phyloP scores from a whole-genome alignment of 2,113 vertebrate species.

The Cyphomyrus discorhynchus region DNA sequence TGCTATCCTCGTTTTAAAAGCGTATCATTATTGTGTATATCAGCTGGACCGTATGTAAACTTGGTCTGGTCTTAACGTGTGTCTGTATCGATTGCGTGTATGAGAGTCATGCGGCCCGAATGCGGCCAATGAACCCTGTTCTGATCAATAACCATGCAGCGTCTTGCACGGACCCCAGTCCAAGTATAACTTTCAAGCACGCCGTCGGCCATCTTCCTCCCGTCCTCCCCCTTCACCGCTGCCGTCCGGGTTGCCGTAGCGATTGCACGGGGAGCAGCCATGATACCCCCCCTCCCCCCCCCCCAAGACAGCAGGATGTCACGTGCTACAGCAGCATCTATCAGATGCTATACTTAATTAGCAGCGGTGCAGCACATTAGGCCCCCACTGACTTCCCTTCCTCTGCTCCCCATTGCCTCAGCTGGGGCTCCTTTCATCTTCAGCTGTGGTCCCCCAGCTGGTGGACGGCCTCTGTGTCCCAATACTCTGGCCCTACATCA shows the following conservation, averaged over 20 bases:
- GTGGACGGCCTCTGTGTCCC: background rate
- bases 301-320: slow-evolving; percentile 30
- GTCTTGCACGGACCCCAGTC: background rate
- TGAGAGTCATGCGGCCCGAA: background rate
- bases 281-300: background rate
- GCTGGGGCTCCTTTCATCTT: background rate
- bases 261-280: background rate
- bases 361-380: slow-evolving; percentile 36
- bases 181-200: background rate
- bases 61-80: background rate
- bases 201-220: background rate
- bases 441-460: background rate
- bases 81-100: background rate
- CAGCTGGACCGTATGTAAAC: background rate
- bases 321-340: slow-evolving; percentile 33
- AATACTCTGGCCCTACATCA: background rate
- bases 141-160: background rate
- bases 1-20: background rate
- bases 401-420: background rate
- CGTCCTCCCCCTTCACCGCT: slow-evolving; percentile 7
- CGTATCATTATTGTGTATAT: background rate
- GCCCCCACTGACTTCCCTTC: background rate
- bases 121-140: background rate
- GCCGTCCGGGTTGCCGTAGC: background rate
- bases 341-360: slow-evolving; percentile 39